Conservation (phyloP, 2,888 invertebrate species). For the Ectemnius cavifrons region DNA sequence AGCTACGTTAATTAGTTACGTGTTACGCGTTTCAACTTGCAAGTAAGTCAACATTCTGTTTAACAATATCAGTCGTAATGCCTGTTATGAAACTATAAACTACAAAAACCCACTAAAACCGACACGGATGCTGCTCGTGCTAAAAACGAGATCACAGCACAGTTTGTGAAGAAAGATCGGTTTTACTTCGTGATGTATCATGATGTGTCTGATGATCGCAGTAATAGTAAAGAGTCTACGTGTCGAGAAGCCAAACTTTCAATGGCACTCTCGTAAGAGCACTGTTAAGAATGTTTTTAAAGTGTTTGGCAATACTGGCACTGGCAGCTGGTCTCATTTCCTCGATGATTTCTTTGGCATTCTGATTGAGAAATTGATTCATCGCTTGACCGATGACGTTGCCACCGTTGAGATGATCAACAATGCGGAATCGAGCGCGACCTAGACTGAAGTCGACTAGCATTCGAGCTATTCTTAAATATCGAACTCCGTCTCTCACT, state of each 20-base stretch:
- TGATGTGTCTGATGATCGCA: no score
- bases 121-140: no score
- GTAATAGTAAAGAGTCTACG: slow-evolving; percentile 36
- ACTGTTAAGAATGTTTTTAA: slow-evolving; percentile 85
- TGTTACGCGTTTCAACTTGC: no score
- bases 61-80: no score
- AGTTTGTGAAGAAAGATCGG: no score
- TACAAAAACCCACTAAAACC: no score
- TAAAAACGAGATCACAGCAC: no score
- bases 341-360: slow-evolving; percentile 88
- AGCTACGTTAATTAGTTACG: no score
- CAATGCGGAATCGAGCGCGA: slow-evolving; percentile 85
- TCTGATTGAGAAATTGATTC: slow-evolving; percentile 90
- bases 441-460: slow-evolving; percentile 85
- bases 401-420: slow-evolving; percentile 86
- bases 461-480: slow-evolving; percentile 85
- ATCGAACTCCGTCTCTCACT: slow-evolving; percentile 81
- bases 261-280: slow-evolving; percentile 87
- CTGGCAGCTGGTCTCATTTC: slow-evolving; percentile 90
- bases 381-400: slow-evolving; percentile 90
- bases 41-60: no score
- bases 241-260: slow-evolving; percentile 82
- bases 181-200: no score
- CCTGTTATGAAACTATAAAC: no score
- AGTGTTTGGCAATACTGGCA: slow-evolving; percentile 85